Percentiles rank a stretch among this genome's conserved stretches.
Conservation (phyloP, 2,888 invertebrate genomes). For the Drosophila neotestacea region DNA sequence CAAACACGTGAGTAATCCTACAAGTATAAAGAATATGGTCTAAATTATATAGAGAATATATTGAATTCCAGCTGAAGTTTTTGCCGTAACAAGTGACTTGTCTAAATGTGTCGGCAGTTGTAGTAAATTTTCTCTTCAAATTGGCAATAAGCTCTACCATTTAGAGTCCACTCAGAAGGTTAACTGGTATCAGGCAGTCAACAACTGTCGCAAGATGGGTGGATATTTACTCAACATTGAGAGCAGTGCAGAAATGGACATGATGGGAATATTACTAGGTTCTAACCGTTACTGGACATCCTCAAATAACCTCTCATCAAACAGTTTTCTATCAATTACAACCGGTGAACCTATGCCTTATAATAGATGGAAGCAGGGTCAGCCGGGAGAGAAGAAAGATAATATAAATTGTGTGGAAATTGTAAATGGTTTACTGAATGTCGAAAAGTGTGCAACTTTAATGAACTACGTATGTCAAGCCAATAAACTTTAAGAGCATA, state of each 20-base stretch:
- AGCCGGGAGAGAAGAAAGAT: slow-evolving; percentile 1
- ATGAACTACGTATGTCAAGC: slow-evolving; percentile 36
- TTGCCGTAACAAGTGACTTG: not conserved
- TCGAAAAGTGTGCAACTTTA: not conserved
- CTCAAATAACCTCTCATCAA: slow-evolving; percentile 16
- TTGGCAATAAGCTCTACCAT: slow-evolving; percentile 28
- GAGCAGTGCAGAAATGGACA: slow-evolving; percentile 33
- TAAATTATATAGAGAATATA: not conserved
- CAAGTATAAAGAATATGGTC: not conserved
- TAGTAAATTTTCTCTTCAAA: slow-evolving; percentile 9
- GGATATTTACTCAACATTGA: slow-evolving; percentile 40
- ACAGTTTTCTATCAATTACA: slow-evolving; percentile 21
- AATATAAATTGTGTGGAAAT: slow-evolving; percentile 26
- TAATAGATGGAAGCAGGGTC: slow-evolving; percentile 24
- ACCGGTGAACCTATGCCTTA: slow-evolving; percentile 38
- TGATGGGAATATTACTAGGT: slow-evolving; percentile 5
- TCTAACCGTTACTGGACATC: slow-evolving; percentile 28
- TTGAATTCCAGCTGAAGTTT: slow-evolving; percentile 11
- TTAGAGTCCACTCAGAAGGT: slow-evolving; percentile 9
- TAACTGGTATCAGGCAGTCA: slow-evolving; percentile 30
- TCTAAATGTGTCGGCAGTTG: slow-evolving; percentile 17
- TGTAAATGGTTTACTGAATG: not conserved
- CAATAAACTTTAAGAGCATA: not conserved
- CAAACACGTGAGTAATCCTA: slow-evolving; percentile 17
- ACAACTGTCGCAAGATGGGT: slow-evolving; percentile 35